A percentile compares a stretch with the other conserved stretches of the same genome.
These are phyloP conservation scores for Sardinella longiceps DNA, from an alignment of 2,797 vertebrate species.

Conservation along the genomic window DNA sequence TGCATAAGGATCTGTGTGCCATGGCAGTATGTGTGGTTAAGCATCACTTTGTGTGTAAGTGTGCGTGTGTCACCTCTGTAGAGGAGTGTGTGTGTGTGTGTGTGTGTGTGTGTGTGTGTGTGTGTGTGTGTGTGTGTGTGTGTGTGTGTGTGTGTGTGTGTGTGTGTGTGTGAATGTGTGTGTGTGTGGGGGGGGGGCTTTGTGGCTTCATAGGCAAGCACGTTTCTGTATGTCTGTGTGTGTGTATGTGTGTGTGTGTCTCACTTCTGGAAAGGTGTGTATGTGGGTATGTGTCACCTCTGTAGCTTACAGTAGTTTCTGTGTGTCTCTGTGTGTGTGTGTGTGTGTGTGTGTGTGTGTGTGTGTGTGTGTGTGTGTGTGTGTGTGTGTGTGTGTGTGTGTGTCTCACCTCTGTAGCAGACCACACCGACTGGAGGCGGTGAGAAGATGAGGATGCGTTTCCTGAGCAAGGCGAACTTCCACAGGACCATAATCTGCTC, in stretches of 20 bases:
- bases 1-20: background rate
- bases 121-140: background rate
- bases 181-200: too few relatives aligned
- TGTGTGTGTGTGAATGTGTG: background rate
- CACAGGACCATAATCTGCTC: conserved; percentile 97
- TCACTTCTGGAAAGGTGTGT: background rate
- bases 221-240: background rate
- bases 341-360: background rate
- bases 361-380: background rate
- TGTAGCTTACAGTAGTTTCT: background rate
- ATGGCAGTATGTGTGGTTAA: background rate
- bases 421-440: conserved; percentile 96
- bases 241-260: background rate
- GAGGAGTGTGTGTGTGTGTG: too few relatives aligned
- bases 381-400: conserved; percentile 10
- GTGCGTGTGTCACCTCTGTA: background rate
- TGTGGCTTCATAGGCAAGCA: too few relatives aligned
- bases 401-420: conserved; percentile 92
- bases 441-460: conserved; percentile 96
- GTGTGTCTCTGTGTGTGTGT: background rate
- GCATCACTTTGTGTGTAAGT: background rate
- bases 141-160: too few relatives aligned
- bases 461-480: conserved; percentile 96
- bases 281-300: background rate
- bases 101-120: background rate